Percentiles rank a stretch among this genome's conserved stretches.
Conservation (phyloP, 2,797 vertebrate species). For the Helarctos malayanus region DNA sequence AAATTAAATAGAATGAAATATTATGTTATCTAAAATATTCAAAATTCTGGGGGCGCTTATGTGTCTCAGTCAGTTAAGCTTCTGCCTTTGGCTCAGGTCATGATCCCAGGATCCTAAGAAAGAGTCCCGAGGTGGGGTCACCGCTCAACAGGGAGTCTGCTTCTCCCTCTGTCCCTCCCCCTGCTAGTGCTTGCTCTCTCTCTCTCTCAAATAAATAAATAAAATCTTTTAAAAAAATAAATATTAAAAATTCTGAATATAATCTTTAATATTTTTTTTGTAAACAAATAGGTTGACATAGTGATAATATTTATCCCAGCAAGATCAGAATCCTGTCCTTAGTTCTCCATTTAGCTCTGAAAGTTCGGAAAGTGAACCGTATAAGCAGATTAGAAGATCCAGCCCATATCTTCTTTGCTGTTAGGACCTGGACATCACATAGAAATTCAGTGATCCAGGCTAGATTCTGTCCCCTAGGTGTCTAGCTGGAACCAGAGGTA, state of each 20-base stretch:
- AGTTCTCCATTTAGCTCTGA: neutral
- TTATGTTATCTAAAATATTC: neutral
- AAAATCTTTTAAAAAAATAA: neutral
- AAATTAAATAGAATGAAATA: neutral
- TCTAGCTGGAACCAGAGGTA: neutral
- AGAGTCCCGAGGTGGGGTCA: rapidly evolving
- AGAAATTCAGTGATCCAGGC: neutral
- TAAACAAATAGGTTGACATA: neutral
- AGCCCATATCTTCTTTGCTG: rapidly evolving
- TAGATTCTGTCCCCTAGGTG: neutral
- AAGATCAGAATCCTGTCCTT: neutral
- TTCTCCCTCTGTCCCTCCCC: neutral
- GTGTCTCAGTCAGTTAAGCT: neutral
- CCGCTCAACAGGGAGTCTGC: neutral
- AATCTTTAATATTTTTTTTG: neutral
- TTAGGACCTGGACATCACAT: neutral
- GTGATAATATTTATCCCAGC: neutral
- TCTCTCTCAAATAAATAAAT: neutral
- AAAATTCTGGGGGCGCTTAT: neutral
- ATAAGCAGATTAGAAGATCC: neutral
- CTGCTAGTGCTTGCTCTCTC: neutral
- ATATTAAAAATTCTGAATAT: neutral
- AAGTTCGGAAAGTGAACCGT: neutral
- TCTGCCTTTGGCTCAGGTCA: neutral
- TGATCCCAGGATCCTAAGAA: neutral